These are phyloP conservation scores for Chelonus insularis DNA, from an alignment of 1,140 invertebrate genomes.

Conservation along the genomic window DNA sequence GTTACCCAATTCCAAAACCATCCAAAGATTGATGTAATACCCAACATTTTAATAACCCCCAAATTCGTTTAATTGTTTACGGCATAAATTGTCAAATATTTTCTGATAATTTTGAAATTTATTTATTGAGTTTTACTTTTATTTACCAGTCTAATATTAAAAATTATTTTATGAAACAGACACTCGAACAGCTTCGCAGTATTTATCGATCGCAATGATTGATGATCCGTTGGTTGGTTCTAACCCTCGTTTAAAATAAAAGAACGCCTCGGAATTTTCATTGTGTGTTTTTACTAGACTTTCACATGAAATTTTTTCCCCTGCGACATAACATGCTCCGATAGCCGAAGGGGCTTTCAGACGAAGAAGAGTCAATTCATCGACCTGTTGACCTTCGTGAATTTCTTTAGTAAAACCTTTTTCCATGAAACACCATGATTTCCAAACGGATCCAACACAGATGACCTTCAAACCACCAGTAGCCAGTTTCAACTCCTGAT, in stretches of 20 bases:
- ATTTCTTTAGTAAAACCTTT: constrained; percentile 70
- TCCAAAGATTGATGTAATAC: constrained; percentile 28
- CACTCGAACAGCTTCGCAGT: background rate
- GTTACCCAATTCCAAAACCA: constrained; percentile 29
- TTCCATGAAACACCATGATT: constrained; percentile 84
- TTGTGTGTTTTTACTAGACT: constrained; percentile 61
- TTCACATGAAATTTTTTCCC: constrained; percentile 62
- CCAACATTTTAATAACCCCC: constrained; percentile 28
- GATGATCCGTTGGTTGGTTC: background rate
- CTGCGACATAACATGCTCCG: constrained; percentile 77
- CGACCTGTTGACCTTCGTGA: constrained; percentile 51
- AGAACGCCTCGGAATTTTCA: constrained; percentile 61
- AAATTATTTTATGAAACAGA: background rate
- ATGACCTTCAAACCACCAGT: constrained; percentile 77
- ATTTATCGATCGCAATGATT: background rate
- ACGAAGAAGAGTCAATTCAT: constrained; percentile 67
- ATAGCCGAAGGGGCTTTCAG: constrained; percentile 70
- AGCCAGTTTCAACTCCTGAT: constrained; percentile 59
- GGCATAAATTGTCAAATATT: constrained; percentile 17
- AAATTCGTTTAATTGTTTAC: background rate
- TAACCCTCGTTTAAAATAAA: constrained; percentile 52
- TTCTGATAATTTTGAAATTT: background rate
- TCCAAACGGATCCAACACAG: constrained; percentile 95
- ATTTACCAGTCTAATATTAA: too few species aligned
- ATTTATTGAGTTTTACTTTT: too few species aligned